Evolutionary conservation across 2,797 vertebrate species (phyloP).

Genomic region (Anisognathus igniventris): DNA sequence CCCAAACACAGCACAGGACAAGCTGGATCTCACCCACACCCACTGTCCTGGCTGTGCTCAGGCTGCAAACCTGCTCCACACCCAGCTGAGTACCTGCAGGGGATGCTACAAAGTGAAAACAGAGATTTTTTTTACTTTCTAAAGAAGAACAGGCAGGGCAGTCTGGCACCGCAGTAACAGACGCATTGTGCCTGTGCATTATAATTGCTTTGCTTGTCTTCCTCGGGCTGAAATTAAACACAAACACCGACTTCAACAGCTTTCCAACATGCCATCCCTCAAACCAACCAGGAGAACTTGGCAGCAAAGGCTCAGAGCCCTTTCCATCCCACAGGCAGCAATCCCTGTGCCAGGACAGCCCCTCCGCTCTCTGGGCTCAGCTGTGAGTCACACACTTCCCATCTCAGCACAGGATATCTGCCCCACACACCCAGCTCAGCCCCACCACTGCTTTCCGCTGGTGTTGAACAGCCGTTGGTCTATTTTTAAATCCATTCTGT

Average conservation of each 20-base stretch:
- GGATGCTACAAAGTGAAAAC: neutral
- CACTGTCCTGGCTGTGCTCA: fast-evolving
- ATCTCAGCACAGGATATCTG: neutral
- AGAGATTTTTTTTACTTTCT: neutral
- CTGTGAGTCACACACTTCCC: neutral
- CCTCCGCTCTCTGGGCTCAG: fast-evolving
- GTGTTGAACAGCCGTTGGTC: neutral
- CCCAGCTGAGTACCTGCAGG: fast-evolving
- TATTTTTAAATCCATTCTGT: slow-evolving; percentile 50
- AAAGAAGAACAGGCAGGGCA: neutral
- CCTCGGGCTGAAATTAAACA: neutral
- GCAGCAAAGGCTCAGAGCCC: neutral
- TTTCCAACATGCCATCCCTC: neutral
- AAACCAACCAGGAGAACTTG: neutral
- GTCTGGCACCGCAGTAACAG: neutral
- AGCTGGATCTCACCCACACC: fast-evolving
- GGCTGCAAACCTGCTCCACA: neutral
- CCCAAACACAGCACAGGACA: neutral
- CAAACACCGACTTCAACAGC: neutral
- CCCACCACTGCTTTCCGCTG: neutral
- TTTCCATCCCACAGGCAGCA: neutral
- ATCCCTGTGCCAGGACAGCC: neutral
- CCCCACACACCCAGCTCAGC: neutral
- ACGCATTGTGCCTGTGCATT: neutral
- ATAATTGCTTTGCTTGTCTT: neutral